Base-by-base conservation (phyloP, 2,113 vertebrate genomes). In the Gnathonemus echidnorhynchus region DNA sequence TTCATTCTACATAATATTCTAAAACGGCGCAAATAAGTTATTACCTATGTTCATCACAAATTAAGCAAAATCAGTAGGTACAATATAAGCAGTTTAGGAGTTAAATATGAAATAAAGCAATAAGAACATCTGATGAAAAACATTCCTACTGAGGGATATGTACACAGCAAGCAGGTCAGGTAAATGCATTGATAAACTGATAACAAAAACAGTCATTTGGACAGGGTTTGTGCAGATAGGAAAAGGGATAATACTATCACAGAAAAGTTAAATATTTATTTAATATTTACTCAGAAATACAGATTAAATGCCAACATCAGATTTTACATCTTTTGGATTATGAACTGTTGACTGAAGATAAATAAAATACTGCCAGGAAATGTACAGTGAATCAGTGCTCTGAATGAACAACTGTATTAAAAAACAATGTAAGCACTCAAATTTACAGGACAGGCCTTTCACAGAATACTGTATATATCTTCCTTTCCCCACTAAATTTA, bases 271-370 rank as follows among this genome's bases (percentile, higher is more conserved):
- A 85, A 85, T 48, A 13, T 85, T 85, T 77, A 39, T 77, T 85
- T 24, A 85, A 49, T 89, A 85, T 89, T 89, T 89, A 89, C 52
- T 89, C 50, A 58, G 70, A n/a, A 31, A 27, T 70, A 87, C 83
- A 90, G 48, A 77, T 58, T 74, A 90, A 90, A 90, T 86, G 62
- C 3, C 31, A 80, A 80, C 39, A 90, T 53, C 62, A 39, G 27
- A 53, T 83, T 80, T 80, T 7, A 39, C 66, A 56, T 50, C 48
- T 88, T 88, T 88, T 77, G 62, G 86, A 90, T 90, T 56, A 88
- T 74, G 66, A 21, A 35, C 66, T 88, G 89, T 88, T 88, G 35
- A 90, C 86, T 50, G 35, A 70, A 88, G 86, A 90, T 88, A 53
- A 80, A 90, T 77, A 50, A 90, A 74, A 62, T 42, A 42, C 31